phyloP scores from a whole-genome alignment of 2,113 vertebrate genomes.

The Myodes glareolus region DNA sequence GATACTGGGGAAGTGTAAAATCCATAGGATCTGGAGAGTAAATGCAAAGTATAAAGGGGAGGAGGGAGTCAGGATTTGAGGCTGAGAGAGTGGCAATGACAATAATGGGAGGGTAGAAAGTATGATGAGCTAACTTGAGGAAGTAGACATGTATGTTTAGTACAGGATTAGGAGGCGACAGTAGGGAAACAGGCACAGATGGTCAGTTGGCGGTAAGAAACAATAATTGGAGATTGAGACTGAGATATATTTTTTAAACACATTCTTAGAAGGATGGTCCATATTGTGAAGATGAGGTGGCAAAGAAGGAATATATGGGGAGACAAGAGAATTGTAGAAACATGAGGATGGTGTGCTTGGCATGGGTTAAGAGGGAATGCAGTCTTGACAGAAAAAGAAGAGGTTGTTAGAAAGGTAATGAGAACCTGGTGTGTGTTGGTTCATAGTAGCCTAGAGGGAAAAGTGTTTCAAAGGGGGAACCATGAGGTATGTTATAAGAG shows the following conservation, averaged over 20 bases:
- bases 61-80: neutral
- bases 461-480: constrained; percentile 21
- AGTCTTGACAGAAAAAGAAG: neutral
- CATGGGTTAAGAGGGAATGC: neutral
- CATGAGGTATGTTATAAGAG: neutral
- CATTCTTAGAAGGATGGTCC: neutral
- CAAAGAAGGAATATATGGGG: neutral
- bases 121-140: neutral
- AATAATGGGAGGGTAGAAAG: neutral
- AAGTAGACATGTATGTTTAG: neutral
- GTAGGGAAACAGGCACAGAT: neutral
- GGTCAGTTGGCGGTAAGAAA: neutral
- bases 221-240: neutral
- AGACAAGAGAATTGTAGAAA: neutral
- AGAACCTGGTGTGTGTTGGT: neutral
- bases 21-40: neutral
- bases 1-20: neutral
- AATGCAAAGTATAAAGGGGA: constrained; percentile 12
- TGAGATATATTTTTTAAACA: neutral
- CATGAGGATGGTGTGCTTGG: neutral
- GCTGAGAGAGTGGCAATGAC: neutral
- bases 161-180: neutral
- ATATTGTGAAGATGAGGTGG: neutral
- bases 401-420: neutral
- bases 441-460: neutral